Evolutionary conservation across 1,140 invertebrate genomes (phyloP).

Genomic region (Euschistus heros): DNA sequence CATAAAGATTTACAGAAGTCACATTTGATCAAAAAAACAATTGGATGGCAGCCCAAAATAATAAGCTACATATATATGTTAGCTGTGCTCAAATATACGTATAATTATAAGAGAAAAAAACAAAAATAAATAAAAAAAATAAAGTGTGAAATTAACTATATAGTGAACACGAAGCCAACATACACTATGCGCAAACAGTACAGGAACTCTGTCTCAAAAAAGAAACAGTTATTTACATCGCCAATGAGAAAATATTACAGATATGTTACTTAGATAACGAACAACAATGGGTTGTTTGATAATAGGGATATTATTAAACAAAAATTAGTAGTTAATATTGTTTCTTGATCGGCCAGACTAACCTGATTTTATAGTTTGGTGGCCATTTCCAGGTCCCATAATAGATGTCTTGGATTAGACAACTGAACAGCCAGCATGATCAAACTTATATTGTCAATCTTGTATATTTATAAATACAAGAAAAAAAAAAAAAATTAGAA

Average conservation of each 20-base stretch:
- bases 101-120: neutral
- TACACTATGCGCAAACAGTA: conserved; percentile 15
- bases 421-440: no score
- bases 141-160: conserved; percentile 12
- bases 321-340: no score
- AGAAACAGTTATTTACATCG: conserved; percentile 15
- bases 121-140: neutral
- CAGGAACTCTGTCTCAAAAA: conserved; percentile 7
- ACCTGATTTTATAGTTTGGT: no score
- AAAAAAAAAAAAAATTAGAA: no score
- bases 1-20: conserved; percentile 15
- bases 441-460: no score
- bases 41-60: conserved; percentile 20
- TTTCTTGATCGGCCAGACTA: no score
- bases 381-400: no score
- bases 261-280: conserved; percentile 7
- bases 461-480: no score
- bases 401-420: no score
- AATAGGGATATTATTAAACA: no score
- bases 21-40: conserved; percentile 11
- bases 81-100: conserved; percentile 23
- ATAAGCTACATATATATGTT: conserved; percentile 25
- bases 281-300: no score
- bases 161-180: conserved; percentile 13
- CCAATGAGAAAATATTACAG: neutral